A percentile compares a stretch with the other conserved stretches of the same genome.
phyloP scores from a whole-genome alignment of 2,888 invertebrate species.

The Cryptus armator region DNA sequence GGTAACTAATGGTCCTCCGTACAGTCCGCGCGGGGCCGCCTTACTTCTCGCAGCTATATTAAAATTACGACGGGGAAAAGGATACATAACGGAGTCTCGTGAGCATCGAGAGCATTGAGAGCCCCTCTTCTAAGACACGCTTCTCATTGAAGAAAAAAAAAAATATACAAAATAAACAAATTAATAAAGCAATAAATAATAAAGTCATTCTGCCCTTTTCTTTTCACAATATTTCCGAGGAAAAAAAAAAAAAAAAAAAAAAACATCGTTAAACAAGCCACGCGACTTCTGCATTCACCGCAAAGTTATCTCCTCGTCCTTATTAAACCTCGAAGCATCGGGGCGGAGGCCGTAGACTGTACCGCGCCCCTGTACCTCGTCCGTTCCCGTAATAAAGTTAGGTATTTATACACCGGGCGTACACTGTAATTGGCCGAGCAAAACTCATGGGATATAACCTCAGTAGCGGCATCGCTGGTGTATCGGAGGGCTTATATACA shows the following conservation, averaged over 20 bases:
- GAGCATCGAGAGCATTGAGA: conserved; percentile 39
- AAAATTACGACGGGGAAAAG: conserved; percentile 66
- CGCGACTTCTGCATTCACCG: conserved; percentile 17
- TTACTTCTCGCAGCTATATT: conserved; percentile 61
- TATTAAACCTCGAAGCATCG: conserved; percentile 46
- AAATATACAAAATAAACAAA: neutral
- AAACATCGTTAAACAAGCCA: conserved; percentile 25
- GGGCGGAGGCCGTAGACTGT: conserved; percentile 50
- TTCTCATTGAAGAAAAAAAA: neutral
- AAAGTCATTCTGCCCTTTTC: neutral
- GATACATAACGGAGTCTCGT: conserved; percentile 59
- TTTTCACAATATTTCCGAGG: neutral
- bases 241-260: neutral
- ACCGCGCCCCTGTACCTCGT: conserved; percentile 39
- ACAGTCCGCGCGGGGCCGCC: conserved; percentile 43
- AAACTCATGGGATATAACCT: conserved; percentile 38
- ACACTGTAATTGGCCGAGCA: conserved; percentile 79
- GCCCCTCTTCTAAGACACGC: conserved; percentile 32
- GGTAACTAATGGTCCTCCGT: conserved; percentile 67
- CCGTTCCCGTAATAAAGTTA: conserved; percentile 57
- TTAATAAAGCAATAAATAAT: neutral
- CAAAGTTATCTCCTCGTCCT: conserved; percentile 55
- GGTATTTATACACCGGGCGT: conserved; percentile 77
- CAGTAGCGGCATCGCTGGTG: conserved; percentile 17
- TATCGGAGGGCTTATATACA: conserved; percentile 10